Evolutionary conservation across 2,113 vertebrate species (phyloP).

Genomic region (Bubalus kerabau): DNA sequence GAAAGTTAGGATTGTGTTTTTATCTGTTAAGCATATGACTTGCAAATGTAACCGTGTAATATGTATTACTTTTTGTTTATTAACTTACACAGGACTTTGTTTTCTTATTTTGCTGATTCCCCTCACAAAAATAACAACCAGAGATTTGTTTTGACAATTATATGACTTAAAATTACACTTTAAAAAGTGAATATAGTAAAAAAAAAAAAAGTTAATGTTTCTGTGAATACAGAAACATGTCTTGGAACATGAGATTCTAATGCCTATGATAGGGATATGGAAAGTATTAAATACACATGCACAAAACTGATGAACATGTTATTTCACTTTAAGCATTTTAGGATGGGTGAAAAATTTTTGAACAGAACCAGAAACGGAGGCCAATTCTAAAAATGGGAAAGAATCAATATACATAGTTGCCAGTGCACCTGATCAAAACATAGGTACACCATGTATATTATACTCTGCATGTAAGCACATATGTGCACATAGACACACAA

Average conservation of each 20-base stretch:
- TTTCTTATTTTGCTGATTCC: neutral
- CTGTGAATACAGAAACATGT: neutral
- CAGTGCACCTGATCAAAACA: neutral
- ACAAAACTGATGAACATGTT: neutral
- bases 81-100: neutral
- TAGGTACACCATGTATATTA: neutral
- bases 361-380: neutral
- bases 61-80: neutral
- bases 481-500: neutral
- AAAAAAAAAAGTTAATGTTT: neutral
- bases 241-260: neutral
- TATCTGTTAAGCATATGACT: neutral
- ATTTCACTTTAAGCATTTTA: conserved; percentile 1
- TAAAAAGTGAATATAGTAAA: neutral
- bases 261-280: neutral
- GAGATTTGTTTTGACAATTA: neutral
- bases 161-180: neutral
- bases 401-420: neutral
- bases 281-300: neutral
- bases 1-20: neutral
- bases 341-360: neutral
- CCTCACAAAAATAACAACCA: neutral
- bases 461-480: neutral
- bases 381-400: neutral
- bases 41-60: neutral